Evolutionary conservation across 1,140 invertebrate species (phyloP).

Genomic region (Drosophila bipectinata): DNA sequence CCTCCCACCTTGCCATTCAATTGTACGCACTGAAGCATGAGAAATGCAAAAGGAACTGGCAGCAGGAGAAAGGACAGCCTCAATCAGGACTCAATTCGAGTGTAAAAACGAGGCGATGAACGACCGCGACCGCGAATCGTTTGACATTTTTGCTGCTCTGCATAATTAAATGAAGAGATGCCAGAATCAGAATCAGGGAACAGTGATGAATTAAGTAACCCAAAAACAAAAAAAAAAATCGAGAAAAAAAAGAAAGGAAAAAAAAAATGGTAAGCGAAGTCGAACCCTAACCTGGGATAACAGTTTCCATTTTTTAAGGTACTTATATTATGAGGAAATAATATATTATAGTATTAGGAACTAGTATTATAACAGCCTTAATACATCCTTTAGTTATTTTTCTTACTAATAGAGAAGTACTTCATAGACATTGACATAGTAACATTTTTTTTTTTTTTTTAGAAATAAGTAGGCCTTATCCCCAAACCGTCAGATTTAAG

Average conservation of each 20-base stretch:
- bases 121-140: conserved; percentile 46
- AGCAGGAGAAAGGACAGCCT: conserved; percentile 19
- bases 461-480: too few species aligned
- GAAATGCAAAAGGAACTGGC: conserved; percentile 36
- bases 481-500: too few species aligned
- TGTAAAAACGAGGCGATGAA: conserved; percentile 70
- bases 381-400: too few species aligned
- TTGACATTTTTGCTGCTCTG: conserved; percentile 73
- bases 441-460: too few species aligned
- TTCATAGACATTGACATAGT: too few species aligned
- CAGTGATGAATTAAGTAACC: not conserved
- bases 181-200: conserved; percentile 16
- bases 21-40: conserved; percentile 75
- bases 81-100: conserved; percentile 73
- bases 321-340: too few species aligned
- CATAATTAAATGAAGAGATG: conserved; percentile 78
- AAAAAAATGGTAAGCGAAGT: not conserved
- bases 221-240: not conserved
- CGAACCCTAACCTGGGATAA: not conserved
- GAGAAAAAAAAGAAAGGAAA: not conserved
- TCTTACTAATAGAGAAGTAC: too few species aligned
- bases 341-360: too few species aligned
- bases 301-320: too few species aligned
- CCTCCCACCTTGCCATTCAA: conserved; percentile 45
- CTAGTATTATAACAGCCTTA: too few species aligned